phyloP scores from a whole-genome alignment of 2,888 invertebrate species.

The Ferdinandea cuprea region DNA sequence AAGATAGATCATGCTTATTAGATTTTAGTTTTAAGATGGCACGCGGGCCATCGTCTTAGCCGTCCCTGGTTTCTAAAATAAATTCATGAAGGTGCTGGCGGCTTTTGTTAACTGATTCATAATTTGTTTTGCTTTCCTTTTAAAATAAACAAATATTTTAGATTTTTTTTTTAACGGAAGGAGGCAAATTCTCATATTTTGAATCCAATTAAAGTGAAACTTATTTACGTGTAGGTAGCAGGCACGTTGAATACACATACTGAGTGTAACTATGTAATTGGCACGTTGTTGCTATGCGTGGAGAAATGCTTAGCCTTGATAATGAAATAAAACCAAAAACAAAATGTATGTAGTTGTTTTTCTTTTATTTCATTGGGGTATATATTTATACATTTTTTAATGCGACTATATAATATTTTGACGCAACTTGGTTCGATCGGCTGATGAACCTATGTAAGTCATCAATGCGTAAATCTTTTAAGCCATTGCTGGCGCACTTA shows the following conservation, averaged over 20 bases:
- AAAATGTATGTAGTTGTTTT: no score
- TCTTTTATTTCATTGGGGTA: neutral
- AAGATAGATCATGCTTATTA: no score
- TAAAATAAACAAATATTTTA: no score
- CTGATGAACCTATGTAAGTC: no score
- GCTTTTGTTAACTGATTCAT: conserved; percentile 19
- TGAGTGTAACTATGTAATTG: conserved; percentile 14
- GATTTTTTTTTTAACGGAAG: conserved; percentile 18
- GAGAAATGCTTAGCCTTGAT: conserved; percentile 30
- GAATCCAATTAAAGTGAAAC: conserved; percentile 46
- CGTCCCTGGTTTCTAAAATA: neutral
- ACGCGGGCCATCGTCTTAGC: neutral
- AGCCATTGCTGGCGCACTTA: no score
- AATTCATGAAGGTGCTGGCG: neutral
- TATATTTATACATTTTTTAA: neutral
- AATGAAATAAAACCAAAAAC: conserved; percentile 20
- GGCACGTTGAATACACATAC: neutral
- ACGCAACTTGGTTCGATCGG: no score
- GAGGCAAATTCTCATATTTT: conserved; percentile 15
- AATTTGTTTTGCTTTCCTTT: no score
- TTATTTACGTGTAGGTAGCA: neutral
- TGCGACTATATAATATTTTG: no score
- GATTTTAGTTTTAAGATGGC: neutral
- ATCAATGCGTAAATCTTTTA: no score
- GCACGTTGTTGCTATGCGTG: conserved; percentile 13